These are phyloP conservation scores for Antechinus stuartii DNA, from an alignment of 2,113 vertebrate species.

Conservation along the genomic window DNA sequence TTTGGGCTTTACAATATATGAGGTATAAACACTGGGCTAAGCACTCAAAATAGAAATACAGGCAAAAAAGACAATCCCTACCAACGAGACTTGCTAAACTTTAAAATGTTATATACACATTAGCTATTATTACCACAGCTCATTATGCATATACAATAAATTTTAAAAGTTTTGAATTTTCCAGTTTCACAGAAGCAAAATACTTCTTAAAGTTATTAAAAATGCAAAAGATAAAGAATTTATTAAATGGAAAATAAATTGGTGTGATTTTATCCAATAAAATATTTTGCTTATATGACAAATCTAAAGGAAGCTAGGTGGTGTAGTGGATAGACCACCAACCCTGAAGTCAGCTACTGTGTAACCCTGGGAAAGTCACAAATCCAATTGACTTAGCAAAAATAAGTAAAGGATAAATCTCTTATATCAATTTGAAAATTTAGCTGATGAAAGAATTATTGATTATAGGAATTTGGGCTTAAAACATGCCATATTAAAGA, in stretches of 20 bases:
- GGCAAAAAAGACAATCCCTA: too few relatives aligned
- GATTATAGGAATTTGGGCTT: neutral
- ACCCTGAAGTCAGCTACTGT: too few relatives aligned
- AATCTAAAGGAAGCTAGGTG: neutral
- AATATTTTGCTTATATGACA: neutral
- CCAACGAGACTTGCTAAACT: neutral
- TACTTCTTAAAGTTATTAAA: slow-evolving; percentile 9
- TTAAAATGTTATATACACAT: neutral
- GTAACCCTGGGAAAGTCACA: too few relatives aligned
- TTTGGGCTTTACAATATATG: too few relatives aligned
- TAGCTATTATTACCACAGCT: neutral
- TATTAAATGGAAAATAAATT: neutral
- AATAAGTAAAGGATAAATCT: neutral
- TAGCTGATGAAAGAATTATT: slow-evolving; percentile 30
- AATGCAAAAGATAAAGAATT: slow-evolving; percentile 38
- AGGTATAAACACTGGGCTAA: too few relatives aligned
- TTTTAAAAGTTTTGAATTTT: neutral
- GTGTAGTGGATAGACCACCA: too few relatives aligned
- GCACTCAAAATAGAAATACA: too few relatives aligned
- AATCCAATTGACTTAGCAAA: too few relatives aligned
- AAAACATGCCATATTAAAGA: neutral
- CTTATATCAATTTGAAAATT: slow-evolving; percentile 1
- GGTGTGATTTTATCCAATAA: slow-evolving; percentile 26
- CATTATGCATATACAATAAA: neutral
- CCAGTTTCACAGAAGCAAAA: neutral